Evolutionary conservation across 1,140 invertebrate species (phyloP), one percentile per base, ranked within the genome.

Genomic region (Drosophila simulans): DNA sequence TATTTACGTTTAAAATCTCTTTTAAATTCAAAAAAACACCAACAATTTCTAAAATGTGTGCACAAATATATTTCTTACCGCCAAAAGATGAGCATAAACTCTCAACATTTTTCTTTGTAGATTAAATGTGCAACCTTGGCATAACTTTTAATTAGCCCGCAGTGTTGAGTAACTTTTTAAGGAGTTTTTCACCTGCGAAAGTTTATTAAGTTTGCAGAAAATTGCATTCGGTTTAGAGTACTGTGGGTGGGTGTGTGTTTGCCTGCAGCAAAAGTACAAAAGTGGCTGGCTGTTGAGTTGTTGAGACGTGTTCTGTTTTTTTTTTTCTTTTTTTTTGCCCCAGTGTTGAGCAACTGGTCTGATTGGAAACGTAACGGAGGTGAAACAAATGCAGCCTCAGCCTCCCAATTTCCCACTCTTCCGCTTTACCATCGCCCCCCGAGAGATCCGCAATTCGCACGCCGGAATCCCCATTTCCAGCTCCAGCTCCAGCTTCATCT

Each of bases 111-210:
- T 15, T 25, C 3, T 48, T 49, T 49, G 25, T 49, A 8, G 25
- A 49, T 49, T 49, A 49, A 49, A 51, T 34, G 11, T 51, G 1
- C 0, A 31, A 1, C 13, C 35, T 15, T 5, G 25, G 10, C 22
- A 34, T 34, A 31, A 48, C 62, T 65, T 65, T 65, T 46, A 35
- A 65, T 65, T 63, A 46, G 62, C 42, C 62, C 22, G 5, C 8
- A 31, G 34, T 39, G 40, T 35, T 31, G 40, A 15, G 34, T 35
- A 46, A 27, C 40, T 45, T 45, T 27, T 45, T 15, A 17, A 11
- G 40, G 15, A 35, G 15, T 39, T 58, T 40, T 37, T 8, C 27
- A 4, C 25, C 22, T 0, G 49, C 15, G 10, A 27, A 35, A 34
- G 31, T 63, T 59, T 5, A 13, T 3, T 15, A 27, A 22, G 17